Evolutionary conservation across 2,113 vertebrate genomes (phyloP).

Genomic region (Fulica atra): DNA sequence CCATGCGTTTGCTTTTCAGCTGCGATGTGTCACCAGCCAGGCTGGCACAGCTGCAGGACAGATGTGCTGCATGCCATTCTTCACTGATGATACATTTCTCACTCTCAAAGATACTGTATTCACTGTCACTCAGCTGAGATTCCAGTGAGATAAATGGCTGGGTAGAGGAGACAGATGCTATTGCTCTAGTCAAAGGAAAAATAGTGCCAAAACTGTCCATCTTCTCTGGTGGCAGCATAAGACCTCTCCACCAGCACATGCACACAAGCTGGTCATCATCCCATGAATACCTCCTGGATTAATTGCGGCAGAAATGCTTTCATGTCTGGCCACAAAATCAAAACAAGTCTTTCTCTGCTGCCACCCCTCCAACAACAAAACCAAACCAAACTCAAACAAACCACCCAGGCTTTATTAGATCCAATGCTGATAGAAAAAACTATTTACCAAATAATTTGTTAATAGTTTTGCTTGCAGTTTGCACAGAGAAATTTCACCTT

Average conservation of each 20-base stretch:
- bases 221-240: background rate
- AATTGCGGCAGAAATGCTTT: background rate
- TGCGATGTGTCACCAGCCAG: background rate
- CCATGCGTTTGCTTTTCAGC: background rate
- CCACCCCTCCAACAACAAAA: background rate
- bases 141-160: background rate
- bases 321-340: background rate
- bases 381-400: background rate
- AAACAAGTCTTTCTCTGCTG: background rate
- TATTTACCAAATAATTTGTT: slow-evolving; percentile 6
- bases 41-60: slow-evolving; percentile 15
- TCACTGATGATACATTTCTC: background rate
- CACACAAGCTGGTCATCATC: background rate
- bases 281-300: background rate
- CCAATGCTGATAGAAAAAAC: background rate
- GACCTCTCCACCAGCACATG: background rate
- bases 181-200: background rate
- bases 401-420: background rate
- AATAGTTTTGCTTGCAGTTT: background rate
- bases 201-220: background rate
- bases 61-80: background rate
- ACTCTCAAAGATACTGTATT: background rate
- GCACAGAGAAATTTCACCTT: slow-evolving; percentile 17
- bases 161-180: background rate
- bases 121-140: background rate